Percentiles rank a stretch among this genome's conserved stretches.
Evolutionary conservation across 2,888 invertebrate species (phyloP).

Genomic region (Cactoblastis cactorum): DNA sequence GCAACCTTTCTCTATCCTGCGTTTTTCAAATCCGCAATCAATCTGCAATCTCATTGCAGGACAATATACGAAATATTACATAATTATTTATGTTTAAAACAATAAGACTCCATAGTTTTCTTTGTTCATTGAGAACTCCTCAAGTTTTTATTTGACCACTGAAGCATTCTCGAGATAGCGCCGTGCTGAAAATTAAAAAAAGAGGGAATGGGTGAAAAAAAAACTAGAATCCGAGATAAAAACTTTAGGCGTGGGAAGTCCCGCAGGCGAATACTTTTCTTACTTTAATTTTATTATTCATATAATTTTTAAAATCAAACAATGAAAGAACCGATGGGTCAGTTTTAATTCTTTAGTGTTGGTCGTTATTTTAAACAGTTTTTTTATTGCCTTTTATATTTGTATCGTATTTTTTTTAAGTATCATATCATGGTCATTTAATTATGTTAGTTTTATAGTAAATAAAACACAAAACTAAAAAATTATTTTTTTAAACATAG

Average conservation of each 20-base stretch:
- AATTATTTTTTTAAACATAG: too few relatives aligned
- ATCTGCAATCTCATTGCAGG: too few relatives aligned
- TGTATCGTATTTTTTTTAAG: too few relatives aligned
- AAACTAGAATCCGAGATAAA: slow-evolving; percentile 41
- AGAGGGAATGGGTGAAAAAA: slow-evolving; percentile 40
- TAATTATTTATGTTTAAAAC: background rate
- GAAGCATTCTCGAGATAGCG: slow-evolving; percentile 78
- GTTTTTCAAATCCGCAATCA: too few relatives aligned
- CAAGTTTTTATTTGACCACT: slow-evolving; percentile 80
- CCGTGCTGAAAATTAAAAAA: slow-evolving; percentile 75
- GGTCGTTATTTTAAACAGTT: too few relatives aligned
- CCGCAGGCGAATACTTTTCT: slow-evolving; percentile 35
- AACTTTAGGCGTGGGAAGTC: slow-evolving; percentile 34
- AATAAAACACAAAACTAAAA: too few relatives aligned
- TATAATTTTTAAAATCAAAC: background rate
- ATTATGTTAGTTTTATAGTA: too few relatives aligned
- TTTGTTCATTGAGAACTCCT: slow-evolving; percentile 64
- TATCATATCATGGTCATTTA: too few relatives aligned
- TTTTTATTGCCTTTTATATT: too few relatives aligned
- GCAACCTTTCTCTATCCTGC: too few relatives aligned
- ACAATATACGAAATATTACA: too few relatives aligned
- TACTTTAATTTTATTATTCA: slow-evolving; percentile 33
- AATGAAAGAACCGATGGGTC: background rate
- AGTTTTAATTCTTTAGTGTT: background rate
- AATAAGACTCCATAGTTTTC: slow-evolving; percentile 26